Base-by-base conservation (phyloP, 2,888 invertebrate species). In the Chloromyia formosa region DNA sequence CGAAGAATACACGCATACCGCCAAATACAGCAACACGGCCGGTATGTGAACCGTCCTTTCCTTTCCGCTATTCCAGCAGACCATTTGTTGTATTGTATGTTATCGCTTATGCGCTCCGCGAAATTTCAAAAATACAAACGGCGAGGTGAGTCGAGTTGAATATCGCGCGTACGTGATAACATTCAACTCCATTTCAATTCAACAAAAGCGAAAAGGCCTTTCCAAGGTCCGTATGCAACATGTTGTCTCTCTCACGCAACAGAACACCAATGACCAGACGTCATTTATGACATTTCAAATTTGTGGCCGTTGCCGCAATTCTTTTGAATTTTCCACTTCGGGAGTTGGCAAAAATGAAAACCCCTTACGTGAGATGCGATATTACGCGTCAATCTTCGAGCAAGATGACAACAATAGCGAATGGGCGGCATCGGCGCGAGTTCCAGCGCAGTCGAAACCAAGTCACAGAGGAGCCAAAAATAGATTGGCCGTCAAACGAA, bases 281-380 rank as follows among this genome's bases (percentile, higher is more conserved):
- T 62, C 53, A 75, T 20, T 75, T 71, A 45, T 75, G 75, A 62
- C 54, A 62, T 75, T 75, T 75, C 56, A 75, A 75, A 53, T 40
- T 68, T 53, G 35, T 72, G 73, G 60, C 73, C 73, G 73, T 75
- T 73, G 75, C n/a, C 18, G 7, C 12, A 18, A 53, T 40, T 66
- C 22, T 3, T 49, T 49, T 49, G 49, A 49, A 49, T 49, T 49
- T 49, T n/a, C 10, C 49, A 49, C 49, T n/a, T 12, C 12, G 7
- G 12, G 12, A 42, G 12, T 5, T 42, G 42, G 42, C 42, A 42
- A 12, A 12, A 42, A 42, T 42, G n/a, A n/a, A n/a, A n/a, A n/a
- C n/a, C n/a, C n/a, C n/a, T n/a, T n/a, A n/a, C n/a, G n/a, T n/a
- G n/a, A 35, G 27, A 35, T 35, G 3, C 27, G 27, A 35, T 35